phyloP scores from a whole-genome alignment of 2,797 vertebrate species.

The Xerus rutilus region DNA sequence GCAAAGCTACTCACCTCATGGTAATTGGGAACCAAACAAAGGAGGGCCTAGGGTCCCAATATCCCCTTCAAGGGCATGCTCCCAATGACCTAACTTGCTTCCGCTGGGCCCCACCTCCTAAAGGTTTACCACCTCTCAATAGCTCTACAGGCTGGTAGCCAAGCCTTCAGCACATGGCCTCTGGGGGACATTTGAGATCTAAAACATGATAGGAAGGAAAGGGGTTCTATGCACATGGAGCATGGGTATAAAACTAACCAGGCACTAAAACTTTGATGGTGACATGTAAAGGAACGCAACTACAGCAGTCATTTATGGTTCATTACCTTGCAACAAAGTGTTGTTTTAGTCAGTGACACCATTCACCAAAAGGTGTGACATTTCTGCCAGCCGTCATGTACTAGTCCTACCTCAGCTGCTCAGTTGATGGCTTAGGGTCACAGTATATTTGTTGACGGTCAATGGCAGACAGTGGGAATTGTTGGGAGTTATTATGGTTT shows the following conservation, averaged over 20 bases:
- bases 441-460: not conserved
- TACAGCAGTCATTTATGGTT: fast-evolving
- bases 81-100: not conserved
- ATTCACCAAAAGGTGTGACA: not conserved
- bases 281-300: not conserved
- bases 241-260: fast-evolving
- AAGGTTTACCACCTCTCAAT: not conserved
- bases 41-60: not conserved
- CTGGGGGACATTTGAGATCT: not conserved
- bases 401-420: not conserved
- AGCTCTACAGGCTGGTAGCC: not conserved
- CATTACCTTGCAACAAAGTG: not conserved
- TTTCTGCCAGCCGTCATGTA: not conserved
- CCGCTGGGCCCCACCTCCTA: no score
- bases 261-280: not conserved
- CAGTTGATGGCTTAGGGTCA: not conserved
- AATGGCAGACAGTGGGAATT: not conserved
- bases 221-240: not conserved
- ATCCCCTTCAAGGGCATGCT: not conserved
- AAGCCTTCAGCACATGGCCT: not conserved
- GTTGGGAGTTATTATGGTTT: no score
- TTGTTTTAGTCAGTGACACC: not conserved
- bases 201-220: not conserved
- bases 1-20: not conserved
- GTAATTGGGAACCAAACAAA: not conserved